Base-by-base conservation (phyloP, 2,113 vertebrate species). In the Phoenicopterus ruber region DNA sequence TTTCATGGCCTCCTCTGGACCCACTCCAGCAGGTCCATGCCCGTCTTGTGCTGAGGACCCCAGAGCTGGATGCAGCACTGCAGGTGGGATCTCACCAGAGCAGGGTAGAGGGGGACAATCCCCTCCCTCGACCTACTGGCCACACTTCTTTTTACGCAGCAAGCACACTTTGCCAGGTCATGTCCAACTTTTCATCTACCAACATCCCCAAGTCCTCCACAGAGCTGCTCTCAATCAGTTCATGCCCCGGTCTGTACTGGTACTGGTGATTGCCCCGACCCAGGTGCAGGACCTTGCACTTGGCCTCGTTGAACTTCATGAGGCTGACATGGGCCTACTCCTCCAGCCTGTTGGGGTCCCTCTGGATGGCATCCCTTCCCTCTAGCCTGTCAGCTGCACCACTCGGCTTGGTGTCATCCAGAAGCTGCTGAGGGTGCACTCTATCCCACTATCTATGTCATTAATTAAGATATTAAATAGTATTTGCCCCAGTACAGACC, bases 401-500 rank as follows among this genome's bases (percentile, higher is more conserved):
- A 19, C 42, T 8, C 0, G 0, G 62, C 57, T 31, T 38, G 6
- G 13, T 46, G 36, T 46, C 63, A 44, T 12, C 69, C n/a, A 15
- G 42, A 40, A 31, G 26, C 74, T 22, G 34, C 46, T 3, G 1
- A 31, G 49, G 61, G 44, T 42, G 36, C 38, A 12, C 49, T 54
- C 57, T 8, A 38, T 50, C 61, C 22, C 61, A 10, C 67, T 36
- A 22, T 21, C 40, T 13, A 5, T 22, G 74, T 9, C 80, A n/a
- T 9, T n/a, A 70, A 80, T 3, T 17, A 31, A 82, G 52, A 15
- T 18, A 69, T 2, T 31, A 8, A 58, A 16, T 3, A 42, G 21
- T 9, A 14, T 2, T 5, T 17, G 34, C 69, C 42, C 71, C 71
- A 62, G 18, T 10, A n/a, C 0, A 0, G 26, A 58, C 70, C n/a